Base-by-base conservation (phyloP, 1,140 invertebrate species). In the Callitettix versicolor region DNA sequence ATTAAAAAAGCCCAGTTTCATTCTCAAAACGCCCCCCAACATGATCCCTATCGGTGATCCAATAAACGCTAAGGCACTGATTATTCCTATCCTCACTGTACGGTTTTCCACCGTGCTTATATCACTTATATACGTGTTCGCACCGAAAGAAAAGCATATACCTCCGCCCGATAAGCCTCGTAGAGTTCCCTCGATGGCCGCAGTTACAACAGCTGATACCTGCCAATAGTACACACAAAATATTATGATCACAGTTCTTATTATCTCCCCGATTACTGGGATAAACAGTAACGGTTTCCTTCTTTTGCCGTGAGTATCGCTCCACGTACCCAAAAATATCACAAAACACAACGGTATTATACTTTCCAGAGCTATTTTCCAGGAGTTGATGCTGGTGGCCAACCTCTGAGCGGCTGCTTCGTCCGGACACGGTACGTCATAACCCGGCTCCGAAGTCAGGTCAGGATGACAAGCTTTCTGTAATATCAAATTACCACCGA, bases 271-370 rank as follows among this genome's bases (percentile, higher is more conserved):
- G 3, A 48, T 15, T 17, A 70, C 63, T 3, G 73, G 67, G 6
- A 75, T 43, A 4, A 73, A 58, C 44, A 77, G 65, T 0, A 73
- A 67, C 4, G 71, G 56, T 61, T 73, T 75, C 30, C 73, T 59
- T 7, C 72, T 65, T 21, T 54, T 52, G 3, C 58, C 62, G 47
- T 62, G 60, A 11, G 5, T 65, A 26, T 57, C 63, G 42, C 44
- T 64, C 61, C 46, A 72, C 18, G 24, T 65, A 14, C 38, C 64
- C 12, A 62, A 52, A 47, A 66, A 68, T 15, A 66, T 38, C 18
- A 62, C 57, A 52, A 57, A 62, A 14, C 63, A 18, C 15, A 64
- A 33, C 1, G 63, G 61, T 18, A 65, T 61, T 9, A 58, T 41
- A 41, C 64, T 58, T 26, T 63, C 59, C 5, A 62, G 24, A 17